phyloP scores from a whole-genome alignment of 2,888 invertebrate species.

The Sinhomidia bicolor region DNA sequence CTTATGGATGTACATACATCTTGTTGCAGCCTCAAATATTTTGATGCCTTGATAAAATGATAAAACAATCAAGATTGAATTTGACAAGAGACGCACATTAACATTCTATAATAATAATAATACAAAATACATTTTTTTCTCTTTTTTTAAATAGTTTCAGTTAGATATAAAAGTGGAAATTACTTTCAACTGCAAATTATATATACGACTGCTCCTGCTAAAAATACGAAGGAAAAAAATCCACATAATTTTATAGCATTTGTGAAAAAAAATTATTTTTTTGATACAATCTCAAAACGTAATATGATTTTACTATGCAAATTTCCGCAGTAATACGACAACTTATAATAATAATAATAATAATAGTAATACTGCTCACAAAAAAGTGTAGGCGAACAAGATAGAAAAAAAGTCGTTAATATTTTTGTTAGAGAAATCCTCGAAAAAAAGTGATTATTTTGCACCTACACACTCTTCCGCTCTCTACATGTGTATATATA shows the following conservation, averaged over 20 bases:
- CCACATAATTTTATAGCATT: background rate
- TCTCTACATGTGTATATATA: too few species aligned
- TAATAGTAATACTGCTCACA: too few species aligned
- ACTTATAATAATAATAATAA: too few species aligned
- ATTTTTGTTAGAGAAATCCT: background rate
- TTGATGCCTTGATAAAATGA: too few species aligned
- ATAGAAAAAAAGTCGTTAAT: slow-evolving; percentile 40
- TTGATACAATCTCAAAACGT: background rate
- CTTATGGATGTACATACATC: too few species aligned
- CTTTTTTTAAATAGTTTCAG: background rate
- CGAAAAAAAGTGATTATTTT: slow-evolving; percentile 8
- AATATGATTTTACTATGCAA: slow-evolving; percentile 40
- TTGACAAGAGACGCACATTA: background rate
- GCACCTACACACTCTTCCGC: slow-evolving; percentile 10
- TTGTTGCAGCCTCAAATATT: too few species aligned
- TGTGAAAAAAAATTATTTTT: background rate
- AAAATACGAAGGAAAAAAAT: background rate
- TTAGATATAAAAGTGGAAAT: slow-evolving; percentile 4
- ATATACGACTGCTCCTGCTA: too few species aligned
- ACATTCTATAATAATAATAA: too few species aligned
- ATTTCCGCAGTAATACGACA: slow-evolving; percentile 28
- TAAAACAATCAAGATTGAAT: background rate
- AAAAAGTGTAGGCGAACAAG: too few species aligned
- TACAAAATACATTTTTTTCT: too few species aligned
- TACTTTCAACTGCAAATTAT: slow-evolving; percentile 5